Conservation (phyloP, 2,797 vertebrate genomes). For the Tragelaphus eurycerus region DNA sequence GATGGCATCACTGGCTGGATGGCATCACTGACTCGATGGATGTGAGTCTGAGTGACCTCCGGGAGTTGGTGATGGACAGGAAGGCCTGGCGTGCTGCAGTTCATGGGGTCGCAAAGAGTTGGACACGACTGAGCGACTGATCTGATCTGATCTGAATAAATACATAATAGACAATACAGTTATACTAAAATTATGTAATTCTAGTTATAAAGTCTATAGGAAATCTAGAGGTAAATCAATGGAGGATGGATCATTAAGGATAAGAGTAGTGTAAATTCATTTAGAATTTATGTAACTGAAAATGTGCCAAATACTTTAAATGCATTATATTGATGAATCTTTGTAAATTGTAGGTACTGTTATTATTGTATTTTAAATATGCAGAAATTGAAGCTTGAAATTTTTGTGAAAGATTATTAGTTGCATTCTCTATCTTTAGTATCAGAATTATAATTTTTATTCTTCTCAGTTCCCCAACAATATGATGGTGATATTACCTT, state of each 20-base stretch:
- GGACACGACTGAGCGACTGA: too few species aligned
- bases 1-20: too few species aligned
- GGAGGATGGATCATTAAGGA: neutral
- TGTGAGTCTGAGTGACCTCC: too few species aligned
- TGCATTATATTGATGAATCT: neutral
- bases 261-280: neutral
- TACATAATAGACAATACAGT: neutral
- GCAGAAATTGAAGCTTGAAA: neutral
- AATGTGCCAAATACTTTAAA: neutral
- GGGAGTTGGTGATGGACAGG: too few species aligned
- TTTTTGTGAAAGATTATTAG: neutral
- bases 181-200: neutral
- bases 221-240: neutral
- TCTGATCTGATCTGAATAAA: neutral
- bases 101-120: too few species aligned
- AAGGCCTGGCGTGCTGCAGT: too few species aligned
- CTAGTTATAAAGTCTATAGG: neutral
- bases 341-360: neutral
- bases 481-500: neutral
- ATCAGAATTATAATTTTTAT: neutral
- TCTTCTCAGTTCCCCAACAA: neutral
- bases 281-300: neutral
- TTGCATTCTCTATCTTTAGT: neutral
- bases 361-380: neutral
- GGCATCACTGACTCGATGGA: too few species aligned